Evolutionary conservation across 2,113 vertebrate species (phyloP), one percentile per base, ranked within the genome.

Genomic region (Sapayoa aenigma): DNA sequence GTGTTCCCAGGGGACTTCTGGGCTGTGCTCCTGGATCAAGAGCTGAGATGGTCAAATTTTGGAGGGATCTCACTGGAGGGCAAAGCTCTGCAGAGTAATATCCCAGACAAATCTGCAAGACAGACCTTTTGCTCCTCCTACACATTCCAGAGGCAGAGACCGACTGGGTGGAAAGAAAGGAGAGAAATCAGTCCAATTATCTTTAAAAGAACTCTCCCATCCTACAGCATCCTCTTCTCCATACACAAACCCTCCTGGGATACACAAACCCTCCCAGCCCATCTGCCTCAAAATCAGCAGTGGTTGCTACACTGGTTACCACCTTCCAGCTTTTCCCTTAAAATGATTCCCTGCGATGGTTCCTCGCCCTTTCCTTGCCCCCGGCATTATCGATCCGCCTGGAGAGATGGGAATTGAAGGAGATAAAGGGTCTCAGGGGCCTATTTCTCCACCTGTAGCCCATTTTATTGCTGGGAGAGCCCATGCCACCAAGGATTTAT

Each of bases 41-140:
- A 12, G 8, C n/a, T 53, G 35, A 65, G 72, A n/a, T 0, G 1
- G n/a, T 7, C 2, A 2, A 1, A 27, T 47, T 31, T 58, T 28
- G 23, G n/a, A 77, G 46, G 42, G 20, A 35, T 69, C 10, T 66
- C 53, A 46, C 41, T 46, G 20, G 18, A 66, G 46, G 24, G 31
- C 47, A 91, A 81, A 81, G 39, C 23, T 47, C 49, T 53, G 47
- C 0, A 0, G 17, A 28, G 55, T 63, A 84, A 69, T 72, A 63
- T 41, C 9, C 4, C 17, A 30, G 44, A 73, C 15, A 46, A 59
- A 56, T n/a, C 27, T 60, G 41, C 5, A 5, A 66, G 33, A 25
- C 30, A 78, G 46, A 87, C 12, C 46, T 76, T 63, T 82, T 33
- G 12, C 17, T 93, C 84, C 47, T 7, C 1, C 41, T 47, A 37